These are phyloP conservation scores for Equus quagga DNA, from an alignment of 2,113 vertebrate genomes.

Conservation along the genomic window DNA sequence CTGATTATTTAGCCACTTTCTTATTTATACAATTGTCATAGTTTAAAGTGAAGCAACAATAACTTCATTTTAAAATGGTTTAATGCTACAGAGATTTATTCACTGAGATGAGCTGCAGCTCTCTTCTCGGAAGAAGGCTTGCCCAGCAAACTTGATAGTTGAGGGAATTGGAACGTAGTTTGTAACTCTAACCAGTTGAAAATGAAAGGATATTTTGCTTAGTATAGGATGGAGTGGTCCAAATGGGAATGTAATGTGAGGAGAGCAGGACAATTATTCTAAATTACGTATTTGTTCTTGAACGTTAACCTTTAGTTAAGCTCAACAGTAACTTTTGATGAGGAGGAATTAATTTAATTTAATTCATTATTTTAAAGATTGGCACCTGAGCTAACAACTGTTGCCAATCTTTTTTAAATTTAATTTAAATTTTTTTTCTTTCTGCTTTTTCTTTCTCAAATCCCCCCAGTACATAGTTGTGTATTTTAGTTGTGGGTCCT, in stretches of 20 bases:
- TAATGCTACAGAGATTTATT: conserved; percentile 53
- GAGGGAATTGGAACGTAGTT: neutral
- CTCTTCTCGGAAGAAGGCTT: conserved; percentile 18
- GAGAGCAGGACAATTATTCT: neutral
- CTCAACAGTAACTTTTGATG: neutral
- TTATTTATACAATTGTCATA: conserved; percentile 37
- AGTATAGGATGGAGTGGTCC: neutral
- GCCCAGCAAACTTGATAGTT: neutral
- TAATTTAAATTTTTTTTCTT: no score
- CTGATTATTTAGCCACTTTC: conserved; percentile 61
- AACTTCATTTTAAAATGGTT: conserved; percentile 53
- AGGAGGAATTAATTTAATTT: neutral
- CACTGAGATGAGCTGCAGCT: neutral
- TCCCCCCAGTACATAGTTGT: no score
- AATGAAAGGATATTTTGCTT: conserved; percentile 29
- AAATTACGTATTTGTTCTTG: conserved; percentile 52
- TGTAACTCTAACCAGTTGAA: neutral
- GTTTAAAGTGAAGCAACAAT: conserved; percentile 53
- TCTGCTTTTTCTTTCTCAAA: no score
- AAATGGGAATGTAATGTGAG: neutral
- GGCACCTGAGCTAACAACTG: no score
- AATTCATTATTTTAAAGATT: no score
- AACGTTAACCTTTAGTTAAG: conserved; percentile 55
- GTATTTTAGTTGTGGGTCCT: no score
- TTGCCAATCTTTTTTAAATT: no score